Evolutionary conservation across 2,888 invertebrate genomes (phyloP).

Genomic region (Metallyticus violacea): DNA sequence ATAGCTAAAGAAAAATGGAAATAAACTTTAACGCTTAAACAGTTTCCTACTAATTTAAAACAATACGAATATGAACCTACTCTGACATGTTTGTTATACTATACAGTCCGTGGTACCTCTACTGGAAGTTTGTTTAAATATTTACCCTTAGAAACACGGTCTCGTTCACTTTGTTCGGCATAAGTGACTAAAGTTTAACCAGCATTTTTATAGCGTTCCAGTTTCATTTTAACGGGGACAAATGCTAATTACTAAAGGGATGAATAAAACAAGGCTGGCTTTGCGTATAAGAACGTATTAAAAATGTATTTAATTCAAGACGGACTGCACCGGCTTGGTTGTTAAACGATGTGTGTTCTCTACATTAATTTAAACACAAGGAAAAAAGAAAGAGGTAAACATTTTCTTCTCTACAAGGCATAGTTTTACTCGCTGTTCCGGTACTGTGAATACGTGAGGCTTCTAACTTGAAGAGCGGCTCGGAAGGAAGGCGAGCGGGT

Average conservation of each 20-base stretch:
- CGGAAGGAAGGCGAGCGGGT: background rate
- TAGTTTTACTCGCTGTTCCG: background rate
- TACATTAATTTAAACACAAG: background rate
- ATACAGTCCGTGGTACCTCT: too few relatives aligned
- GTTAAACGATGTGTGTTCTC: too few relatives aligned
- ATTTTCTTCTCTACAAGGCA: background rate
- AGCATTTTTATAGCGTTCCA: background rate
- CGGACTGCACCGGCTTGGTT: too few relatives aligned
- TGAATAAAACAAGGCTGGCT: background rate
- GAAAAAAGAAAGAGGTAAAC: too few relatives aligned
- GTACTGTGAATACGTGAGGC: background rate
- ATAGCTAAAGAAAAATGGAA: too few relatives aligned
- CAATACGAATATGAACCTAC: too few relatives aligned
- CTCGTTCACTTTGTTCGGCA: background rate
- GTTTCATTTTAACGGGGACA: background rate
- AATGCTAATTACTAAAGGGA: background rate
- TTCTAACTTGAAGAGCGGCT: background rate
- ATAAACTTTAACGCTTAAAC: too few relatives aligned
- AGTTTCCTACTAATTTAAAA: too few relatives aligned
- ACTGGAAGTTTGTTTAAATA: background rate
- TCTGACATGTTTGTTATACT: too few relatives aligned
- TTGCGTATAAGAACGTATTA: background rate
- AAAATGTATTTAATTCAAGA: background rate
- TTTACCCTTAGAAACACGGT: background rate
- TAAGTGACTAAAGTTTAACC: too few relatives aligned